Percentiles rank a stretch among this genome's conserved stretches.
Conservation (phyloP, 2,888 invertebrate genomes). For the Junonia oenone region DNA sequence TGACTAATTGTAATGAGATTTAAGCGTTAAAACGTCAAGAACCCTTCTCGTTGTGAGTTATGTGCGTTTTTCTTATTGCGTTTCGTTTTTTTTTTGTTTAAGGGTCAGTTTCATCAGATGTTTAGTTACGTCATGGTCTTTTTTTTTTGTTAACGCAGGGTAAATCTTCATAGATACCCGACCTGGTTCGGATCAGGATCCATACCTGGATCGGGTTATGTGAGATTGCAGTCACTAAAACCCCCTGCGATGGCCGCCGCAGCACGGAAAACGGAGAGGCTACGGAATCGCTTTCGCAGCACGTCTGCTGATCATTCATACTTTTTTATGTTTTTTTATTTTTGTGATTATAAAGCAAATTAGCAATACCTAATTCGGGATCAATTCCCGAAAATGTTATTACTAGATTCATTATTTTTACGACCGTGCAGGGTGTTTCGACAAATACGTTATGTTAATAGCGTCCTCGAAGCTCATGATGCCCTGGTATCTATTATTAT, state of each 20-base stretch:
- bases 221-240: too few relatives aligned
- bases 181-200: too few relatives aligned
- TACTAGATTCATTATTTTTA: conserved; percentile 38
- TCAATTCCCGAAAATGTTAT: conserved; percentile 10
- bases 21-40: conserved; percentile 39
- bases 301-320: too few relatives aligned
- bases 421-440: conserved; percentile 38
- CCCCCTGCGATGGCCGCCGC: too few relatives aligned
- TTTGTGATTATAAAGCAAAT: neutral
- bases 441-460: conserved; percentile 53
- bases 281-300: too few relatives aligned
- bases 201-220: too few relatives aligned
- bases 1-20: conserved; percentile 72
- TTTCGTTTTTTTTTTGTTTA: conserved; percentile 4
- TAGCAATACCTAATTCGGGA: too few relatives aligned
- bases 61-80: conserved; percentile 18
- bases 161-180: too few relatives aligned
- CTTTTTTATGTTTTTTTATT: too few relatives aligned
- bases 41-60: conserved; percentile 34
- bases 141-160: too few relatives aligned
- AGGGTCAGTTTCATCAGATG: neutral
- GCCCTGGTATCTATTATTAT: conserved; percentile 61
- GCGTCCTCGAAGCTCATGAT: conserved; percentile 57
- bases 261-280: too few relatives aligned
- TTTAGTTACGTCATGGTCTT: too few relatives aligned